Percentiles rank a stretch among this genome's conserved stretches.
Evolutionary conservation across 2,113 vertebrate genomes (phyloP).

Genomic region (Myiopsitta monachus): DNA sequence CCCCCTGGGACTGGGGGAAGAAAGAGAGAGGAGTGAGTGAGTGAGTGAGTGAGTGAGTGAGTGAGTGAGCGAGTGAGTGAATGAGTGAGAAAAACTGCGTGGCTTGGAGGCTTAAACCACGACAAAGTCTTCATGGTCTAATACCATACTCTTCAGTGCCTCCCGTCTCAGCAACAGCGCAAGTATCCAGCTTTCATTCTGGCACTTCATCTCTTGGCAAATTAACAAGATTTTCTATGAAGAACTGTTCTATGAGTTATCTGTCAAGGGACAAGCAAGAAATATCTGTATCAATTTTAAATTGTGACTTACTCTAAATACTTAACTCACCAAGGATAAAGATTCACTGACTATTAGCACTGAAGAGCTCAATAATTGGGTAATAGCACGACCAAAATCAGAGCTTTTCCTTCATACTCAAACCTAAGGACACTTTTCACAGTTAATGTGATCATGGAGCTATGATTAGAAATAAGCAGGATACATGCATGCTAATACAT

Average conservation of each 20-base stretch:
- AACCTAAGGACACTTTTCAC: not conserved
- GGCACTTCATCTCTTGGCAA: not conserved
- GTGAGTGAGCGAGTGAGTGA: too few species aligned
- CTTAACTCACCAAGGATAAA: not conserved
- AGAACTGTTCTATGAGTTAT: not conserved
- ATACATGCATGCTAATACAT: not conserved
- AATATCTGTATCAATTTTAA: not conserved
- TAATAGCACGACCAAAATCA: not conserved
- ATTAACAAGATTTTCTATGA: not conserved
- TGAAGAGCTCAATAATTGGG: not conserved
- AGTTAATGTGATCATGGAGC: not conserved
- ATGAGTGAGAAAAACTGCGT: too few species aligned
- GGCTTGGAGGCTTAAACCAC: too few species aligned
- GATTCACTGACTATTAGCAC: not conserved
- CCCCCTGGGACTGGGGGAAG: too few species aligned
- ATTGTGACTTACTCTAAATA: not conserved
- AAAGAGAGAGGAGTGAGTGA: too few species aligned
- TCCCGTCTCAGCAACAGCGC: not conserved
- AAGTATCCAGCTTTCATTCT: not conserved
- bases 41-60: too few species aligned
- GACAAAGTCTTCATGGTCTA: too few species aligned
- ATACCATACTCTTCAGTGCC: not conserved
- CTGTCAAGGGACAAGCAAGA: not conserved
- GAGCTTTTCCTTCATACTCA: not conserved
- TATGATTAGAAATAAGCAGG: not conserved